A percentile compares a stretch with the other conserved stretches of the same genome.
These are phyloP conservation scores for Drosophila aldrichi DNA, from an alignment of 2,888 invertebrate species.

Conservation along the genomic window DNA sequence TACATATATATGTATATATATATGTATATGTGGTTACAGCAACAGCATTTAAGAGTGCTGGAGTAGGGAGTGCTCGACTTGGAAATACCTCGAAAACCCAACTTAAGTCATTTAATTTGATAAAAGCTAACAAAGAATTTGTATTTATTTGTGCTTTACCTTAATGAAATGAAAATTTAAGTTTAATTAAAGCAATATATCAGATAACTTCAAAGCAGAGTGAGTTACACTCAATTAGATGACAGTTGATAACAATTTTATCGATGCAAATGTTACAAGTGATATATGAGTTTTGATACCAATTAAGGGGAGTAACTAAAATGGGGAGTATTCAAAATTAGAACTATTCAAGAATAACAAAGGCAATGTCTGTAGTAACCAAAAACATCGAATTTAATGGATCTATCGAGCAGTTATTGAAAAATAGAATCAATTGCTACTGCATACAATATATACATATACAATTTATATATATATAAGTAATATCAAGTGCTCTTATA, in stretches of 20 bases:
- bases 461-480: no score
- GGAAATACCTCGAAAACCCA: neutral
- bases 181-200: no score
- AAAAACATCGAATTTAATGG: neutral
- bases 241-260: neutral
- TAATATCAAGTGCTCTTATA: neutral
- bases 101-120: neutral
- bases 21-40: conserved; percentile 19
- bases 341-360: neutral
- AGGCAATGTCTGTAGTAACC: neutral
- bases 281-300: no score
- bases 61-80: neutral
- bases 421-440: neutral
- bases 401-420: neutral
- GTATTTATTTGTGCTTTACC: neutral
- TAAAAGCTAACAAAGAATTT: neutral
- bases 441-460: neutral
- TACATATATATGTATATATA: conserved; percentile 3
- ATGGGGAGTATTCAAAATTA: neutral
- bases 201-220: no score
- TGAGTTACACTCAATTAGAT: neutral
- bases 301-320: neutral
- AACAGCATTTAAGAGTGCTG: conserved; percentile 1
- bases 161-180: neutral
- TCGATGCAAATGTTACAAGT: neutral